phyloP scores from a whole-genome alignment of 1,140 invertebrate genomes.

The Macrocentrus cingulum region DNA sequence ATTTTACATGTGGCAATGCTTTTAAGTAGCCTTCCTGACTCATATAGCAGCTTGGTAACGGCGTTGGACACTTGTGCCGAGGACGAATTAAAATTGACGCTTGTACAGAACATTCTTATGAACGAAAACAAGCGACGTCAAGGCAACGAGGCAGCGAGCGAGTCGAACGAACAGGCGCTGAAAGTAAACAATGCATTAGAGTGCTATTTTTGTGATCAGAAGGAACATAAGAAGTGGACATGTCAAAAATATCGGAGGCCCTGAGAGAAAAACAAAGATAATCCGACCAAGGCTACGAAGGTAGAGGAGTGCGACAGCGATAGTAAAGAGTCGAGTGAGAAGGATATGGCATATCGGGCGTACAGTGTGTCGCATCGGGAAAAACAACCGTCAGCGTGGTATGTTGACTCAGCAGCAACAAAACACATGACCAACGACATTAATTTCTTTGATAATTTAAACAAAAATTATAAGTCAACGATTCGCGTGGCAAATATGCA shows the following conservation, averaged over 20 bases:
- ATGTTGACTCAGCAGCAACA: constrained; percentile 16
- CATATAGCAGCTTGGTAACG: constrained; percentile 25
- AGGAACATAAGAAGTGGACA: not conserved
- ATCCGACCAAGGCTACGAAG: not conserved
- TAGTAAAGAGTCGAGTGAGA: not conserved
- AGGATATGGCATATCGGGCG: not conserved
- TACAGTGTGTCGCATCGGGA: too few species aligned
- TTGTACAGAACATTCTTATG: constrained; percentile 17
- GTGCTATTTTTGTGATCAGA: constrained; percentile 7
- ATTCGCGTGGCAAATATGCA: not conserved
- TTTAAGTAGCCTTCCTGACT: constrained; percentile 25
- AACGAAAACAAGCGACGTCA: constrained; percentile 11
- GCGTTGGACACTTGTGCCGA: constrained; percentile 26
- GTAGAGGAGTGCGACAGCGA: too few species aligned
- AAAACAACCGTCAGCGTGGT: not conserved
- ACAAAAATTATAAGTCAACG: not conserved
- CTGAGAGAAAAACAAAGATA: not conserved
- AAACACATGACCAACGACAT: constrained; percentile 20
- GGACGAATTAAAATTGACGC: constrained; percentile 13
- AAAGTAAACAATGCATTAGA: constrained; percentile 5
- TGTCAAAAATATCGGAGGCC: not conserved
- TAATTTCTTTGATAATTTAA: constrained; percentile 1
- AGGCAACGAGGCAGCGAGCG: not conserved
- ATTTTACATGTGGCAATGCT: constrained; percentile 21
- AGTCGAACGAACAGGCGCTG: not conserved